Percentiles rank a stretch among this genome's conserved stretches.
These are phyloP conservation scores for Melolontha melolontha DNA, from an alignment of 2,888 invertebrate species.

Conservation along the genomic window DNA sequence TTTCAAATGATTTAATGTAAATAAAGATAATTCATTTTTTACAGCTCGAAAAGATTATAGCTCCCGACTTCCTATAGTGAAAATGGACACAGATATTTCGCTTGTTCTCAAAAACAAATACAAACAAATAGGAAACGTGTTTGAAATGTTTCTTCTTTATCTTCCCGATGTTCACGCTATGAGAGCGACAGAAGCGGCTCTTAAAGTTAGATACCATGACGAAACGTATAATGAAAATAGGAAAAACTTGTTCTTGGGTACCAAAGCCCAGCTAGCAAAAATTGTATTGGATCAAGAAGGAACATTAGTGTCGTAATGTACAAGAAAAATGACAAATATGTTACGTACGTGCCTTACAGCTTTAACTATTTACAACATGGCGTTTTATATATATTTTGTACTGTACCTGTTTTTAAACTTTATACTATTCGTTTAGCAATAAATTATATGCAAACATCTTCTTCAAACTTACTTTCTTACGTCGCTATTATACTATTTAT, in stretches of 20 bases:
- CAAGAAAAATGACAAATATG: too few species aligned
- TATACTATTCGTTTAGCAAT: too few species aligned
- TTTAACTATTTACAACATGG: too few species aligned
- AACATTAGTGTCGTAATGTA: background rate
- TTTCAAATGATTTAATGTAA: too few species aligned
- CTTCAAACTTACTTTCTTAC: too few species aligned
- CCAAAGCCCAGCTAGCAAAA: conserved; percentile 70
- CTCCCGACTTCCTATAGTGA: conserved; percentile 71
- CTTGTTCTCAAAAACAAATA: conserved; percentile 65
- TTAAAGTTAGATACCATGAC: conserved; percentile 69
- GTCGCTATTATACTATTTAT: too few species aligned
- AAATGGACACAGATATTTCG: conserved; percentile 74
- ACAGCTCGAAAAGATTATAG: conserved; percentile 74
- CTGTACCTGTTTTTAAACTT: too few species aligned
- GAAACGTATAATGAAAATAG: conserved; percentile 55
- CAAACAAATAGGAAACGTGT: conserved; percentile 68
- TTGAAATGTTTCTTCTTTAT: conserved; percentile 78
- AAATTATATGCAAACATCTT: too few species aligned
- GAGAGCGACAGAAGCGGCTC: conserved; percentile 84
- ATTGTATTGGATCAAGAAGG: conserved; percentile 64
- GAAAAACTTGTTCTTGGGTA: conserved; percentile 68
- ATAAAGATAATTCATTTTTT: conserved; percentile 52
- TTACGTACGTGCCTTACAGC: too few species aligned
- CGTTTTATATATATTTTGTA: too few species aligned
- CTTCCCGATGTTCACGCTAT: conserved; percentile 76